Evolutionary conservation across 2,888 invertebrate species (phyloP).

Genomic region (Drosophila rellima): DNA sequence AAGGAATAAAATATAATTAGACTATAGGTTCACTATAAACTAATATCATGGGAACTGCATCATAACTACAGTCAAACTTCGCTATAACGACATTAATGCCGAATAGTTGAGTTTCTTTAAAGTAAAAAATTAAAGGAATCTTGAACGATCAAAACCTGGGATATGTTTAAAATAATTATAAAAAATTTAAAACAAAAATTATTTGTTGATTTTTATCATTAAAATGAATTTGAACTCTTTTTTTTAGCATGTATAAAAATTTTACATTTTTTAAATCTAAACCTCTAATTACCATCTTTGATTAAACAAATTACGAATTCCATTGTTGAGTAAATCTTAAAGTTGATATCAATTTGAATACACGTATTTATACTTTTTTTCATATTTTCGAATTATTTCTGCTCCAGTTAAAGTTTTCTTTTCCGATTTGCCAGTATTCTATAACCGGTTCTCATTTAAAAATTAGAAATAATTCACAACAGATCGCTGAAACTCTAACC

Average conservation of each 20-base stretch:
- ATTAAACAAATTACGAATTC: too few relatives aligned
- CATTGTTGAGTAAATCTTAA: background rate
- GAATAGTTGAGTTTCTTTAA: too few relatives aligned
- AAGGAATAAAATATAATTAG: background rate
- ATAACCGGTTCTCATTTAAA: background rate
- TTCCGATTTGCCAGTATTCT: background rate
- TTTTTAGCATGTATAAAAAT: too few relatives aligned
- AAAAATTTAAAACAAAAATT: too few relatives aligned
- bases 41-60: background rate
- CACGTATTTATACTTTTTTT: background rate
- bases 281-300: too few relatives aligned
- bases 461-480: background rate
- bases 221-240: too few relatives aligned
- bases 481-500: conserved; percentile 17
- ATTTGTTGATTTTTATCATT: too few relatives aligned
- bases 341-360: background rate
- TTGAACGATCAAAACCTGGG: too few relatives aligned
- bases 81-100: background rate
- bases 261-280: too few relatives aligned
- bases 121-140: too few relatives aligned
- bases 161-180: too few relatives aligned
- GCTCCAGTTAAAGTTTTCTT: background rate
- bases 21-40: background rate
- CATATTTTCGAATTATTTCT: background rate
- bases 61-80: background rate